Evolutionary conservation across 92 coral and sea anemone species (phyloP).

Genomic region (Epizoanthus rinbou): DNA sequence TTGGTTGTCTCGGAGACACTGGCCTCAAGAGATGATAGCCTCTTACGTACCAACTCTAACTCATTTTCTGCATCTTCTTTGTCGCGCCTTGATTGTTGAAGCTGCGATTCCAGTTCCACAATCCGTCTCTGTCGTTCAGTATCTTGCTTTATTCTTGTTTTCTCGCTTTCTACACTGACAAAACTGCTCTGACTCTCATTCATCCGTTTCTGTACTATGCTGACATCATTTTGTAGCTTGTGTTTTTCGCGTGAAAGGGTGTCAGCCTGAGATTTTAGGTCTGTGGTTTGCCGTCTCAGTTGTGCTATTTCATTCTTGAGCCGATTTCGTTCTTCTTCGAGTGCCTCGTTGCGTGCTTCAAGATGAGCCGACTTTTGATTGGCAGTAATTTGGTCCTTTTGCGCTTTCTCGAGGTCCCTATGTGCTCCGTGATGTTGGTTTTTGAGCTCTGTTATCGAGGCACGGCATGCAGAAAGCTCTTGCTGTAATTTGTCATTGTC

Average conservation of each 20-base stretch:
- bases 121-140: constrained; percentile 72
- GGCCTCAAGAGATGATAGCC: constrained; percentile 76
- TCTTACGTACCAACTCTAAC: constrained; percentile 75
- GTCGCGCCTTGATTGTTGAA: constrained; percentile 76
- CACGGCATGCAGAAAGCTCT: constrained; percentile 68
- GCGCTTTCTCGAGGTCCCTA: constrained; percentile 81
- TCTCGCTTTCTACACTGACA: constrained; percentile 59
- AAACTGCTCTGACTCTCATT: constrained; percentile 59
- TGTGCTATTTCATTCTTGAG: constrained; percentile 77
- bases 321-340: constrained; percentile 83
- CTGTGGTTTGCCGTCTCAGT: constrained; percentile 78
- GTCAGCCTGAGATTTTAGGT: constrained; percentile 83
- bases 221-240: constrained; percentile 77
- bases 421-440: constrained; percentile 70
- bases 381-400: constrained; percentile 77
- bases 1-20: constrained; percentile 75
- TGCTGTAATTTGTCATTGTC: constrained; percentile 85
- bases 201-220: constrained; percentile 62
- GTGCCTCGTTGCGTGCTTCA: constrained; percentile 79
- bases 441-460: constrained; percentile 75
- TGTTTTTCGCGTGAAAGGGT: constrained; percentile 86
- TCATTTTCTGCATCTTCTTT: constrained; percentile 83
- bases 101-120: constrained; percentile 78
- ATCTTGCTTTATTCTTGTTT: constrained; percentile 67
- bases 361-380: constrained; percentile 75